A percentile compares a stretch with the other conserved stretches of the same genome.
Conservation (phyloP, 2,113 vertebrate species). For the Salvator merianae region DNA sequence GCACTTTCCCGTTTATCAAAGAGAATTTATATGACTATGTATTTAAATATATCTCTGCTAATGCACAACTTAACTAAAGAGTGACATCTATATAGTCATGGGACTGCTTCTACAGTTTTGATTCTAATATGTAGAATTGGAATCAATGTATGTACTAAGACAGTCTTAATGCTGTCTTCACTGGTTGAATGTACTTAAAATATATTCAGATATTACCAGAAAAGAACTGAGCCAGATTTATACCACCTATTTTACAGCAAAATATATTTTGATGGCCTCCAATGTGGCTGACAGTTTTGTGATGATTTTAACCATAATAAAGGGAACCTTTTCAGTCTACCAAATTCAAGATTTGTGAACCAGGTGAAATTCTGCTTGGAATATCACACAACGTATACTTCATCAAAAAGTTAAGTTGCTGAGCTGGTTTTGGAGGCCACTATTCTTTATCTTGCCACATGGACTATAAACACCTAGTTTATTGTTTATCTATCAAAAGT, state of each 20-base stretch:
- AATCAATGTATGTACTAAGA: neutral
- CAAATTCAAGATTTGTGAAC: conserved; percentile 59
- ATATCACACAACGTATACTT: neutral
- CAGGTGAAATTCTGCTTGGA: conserved; percentile 39
- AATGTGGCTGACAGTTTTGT: conserved; percentile 45
- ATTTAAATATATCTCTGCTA: no score
- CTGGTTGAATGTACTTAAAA: neutral
- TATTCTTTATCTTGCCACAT: conserved; percentile 38
- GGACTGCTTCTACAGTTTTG: neutral
- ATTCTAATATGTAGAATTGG: neutral
- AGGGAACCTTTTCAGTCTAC: conserved; percentile 41
- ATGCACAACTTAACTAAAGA: neutral
- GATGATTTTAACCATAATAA: conserved; percentile 45
- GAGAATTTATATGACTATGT: no score
- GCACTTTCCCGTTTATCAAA: no score
- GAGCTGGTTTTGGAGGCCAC: neutral
- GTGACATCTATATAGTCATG: neutral
- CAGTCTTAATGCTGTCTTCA: neutral
- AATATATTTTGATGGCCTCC: conserved; percentile 51
- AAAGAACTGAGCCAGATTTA: conserved; percentile 30
- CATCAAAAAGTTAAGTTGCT: conserved; percentile 26
- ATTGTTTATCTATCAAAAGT: neutral
- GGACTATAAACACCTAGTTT: conserved; percentile 30
- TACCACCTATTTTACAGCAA: conserved; percentile 42
- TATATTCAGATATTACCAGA: conserved; percentile 46